Evolutionary conservation across 2,797 vertebrate genomes (phyloP).

Genomic region (Gallinago stenura): DNA sequence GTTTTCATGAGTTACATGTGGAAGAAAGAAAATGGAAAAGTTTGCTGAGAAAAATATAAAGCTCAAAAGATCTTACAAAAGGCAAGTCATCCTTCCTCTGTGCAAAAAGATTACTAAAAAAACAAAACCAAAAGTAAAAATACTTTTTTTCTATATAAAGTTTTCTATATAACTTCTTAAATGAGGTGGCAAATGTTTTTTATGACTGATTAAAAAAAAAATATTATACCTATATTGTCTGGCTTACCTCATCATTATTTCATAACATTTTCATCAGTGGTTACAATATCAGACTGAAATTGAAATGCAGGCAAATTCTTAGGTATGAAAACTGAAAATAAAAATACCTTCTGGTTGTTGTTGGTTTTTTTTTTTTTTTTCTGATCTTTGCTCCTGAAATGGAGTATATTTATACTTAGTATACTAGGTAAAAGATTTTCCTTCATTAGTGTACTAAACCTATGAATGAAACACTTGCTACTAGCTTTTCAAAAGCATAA

Average conservation of each 20-base stretch:
- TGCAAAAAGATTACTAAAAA: not conserved
- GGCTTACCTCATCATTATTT: not conserved
- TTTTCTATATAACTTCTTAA: not conserved
- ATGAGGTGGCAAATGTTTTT: not conserved
- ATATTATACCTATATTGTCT: not conserved
- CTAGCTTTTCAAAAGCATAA: not conserved
- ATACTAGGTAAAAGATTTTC: not conserved
- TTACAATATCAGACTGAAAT: not conserved
- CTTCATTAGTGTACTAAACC: not conserved
- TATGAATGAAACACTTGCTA: not conserved
- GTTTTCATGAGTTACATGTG: not conserved
- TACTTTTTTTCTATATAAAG: not conserved
- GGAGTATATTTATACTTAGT: not conserved
- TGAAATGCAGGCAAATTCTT: not conserved
- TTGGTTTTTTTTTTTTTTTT: not conserved
- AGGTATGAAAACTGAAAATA: not conserved
- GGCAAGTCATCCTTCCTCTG: not conserved
- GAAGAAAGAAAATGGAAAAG: not conserved
- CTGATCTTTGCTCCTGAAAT: not conserved
- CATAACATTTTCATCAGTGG: not conserved
- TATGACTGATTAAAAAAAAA: not conserved
- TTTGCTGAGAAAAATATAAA: not conserved
- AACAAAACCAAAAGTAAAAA: not conserved
- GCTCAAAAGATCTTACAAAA: not conserved
- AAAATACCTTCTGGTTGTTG: rapidly evolving